A percentile compares a stretch with the other conserved stretches of the same genome.
These are phyloP conservation scores for Gracilinanus agilis DNA, from an alignment of 2,113 vertebrate genomes.

Conservation along the genomic window DNA sequence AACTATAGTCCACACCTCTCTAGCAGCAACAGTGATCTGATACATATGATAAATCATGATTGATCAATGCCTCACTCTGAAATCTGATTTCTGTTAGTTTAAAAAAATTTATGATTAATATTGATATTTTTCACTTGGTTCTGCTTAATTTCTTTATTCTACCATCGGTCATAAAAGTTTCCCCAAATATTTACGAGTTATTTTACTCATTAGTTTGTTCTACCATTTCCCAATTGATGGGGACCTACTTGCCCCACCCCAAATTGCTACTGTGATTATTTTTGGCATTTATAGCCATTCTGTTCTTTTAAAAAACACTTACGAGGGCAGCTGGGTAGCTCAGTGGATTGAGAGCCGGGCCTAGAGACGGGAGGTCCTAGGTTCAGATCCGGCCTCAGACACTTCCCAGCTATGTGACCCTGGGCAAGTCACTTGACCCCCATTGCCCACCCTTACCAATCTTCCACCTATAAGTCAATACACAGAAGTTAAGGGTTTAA, in stretches of 20 bases:
- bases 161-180: neutral
- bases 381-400: no score
- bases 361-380: no score
- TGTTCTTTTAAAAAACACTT: no score
- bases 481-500: no score
- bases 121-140: neutral
- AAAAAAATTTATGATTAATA: neutral
- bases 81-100: neutral
- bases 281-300: neutral
- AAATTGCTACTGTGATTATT: neutral
- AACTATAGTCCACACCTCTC: neutral
- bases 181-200: neutral
- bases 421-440: no score
- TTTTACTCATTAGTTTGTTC: neutral
- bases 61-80: neutral
- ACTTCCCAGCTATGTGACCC: no score
- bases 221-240: neutral
- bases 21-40: neutral
- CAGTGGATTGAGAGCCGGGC: no score
- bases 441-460: no score
- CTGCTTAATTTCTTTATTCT: neutral
- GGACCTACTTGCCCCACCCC: neutral
- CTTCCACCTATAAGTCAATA: no score
- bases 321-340: no score
- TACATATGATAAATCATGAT: neutral